Evolutionary conservation across 1,140 invertebrate species (phyloP), one percentile per base, ranked within the genome.

Genomic region (Eueides isabella): DNA sequence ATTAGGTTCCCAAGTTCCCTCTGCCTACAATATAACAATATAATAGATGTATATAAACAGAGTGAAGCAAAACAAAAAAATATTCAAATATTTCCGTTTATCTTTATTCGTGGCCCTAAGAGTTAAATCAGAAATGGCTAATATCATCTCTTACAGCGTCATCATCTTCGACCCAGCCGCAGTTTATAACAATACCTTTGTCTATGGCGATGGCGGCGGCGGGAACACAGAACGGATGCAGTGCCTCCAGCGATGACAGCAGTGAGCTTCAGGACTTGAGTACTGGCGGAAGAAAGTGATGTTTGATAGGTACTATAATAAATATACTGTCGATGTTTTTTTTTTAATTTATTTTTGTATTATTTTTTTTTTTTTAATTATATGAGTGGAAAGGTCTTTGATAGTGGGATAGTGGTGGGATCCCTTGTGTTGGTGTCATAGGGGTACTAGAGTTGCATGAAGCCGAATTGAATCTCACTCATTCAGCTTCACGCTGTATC

Each of bases 131-230:
- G 14, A 16, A 14, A 1, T 38, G 5, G 5, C 3, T 14, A 44
- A 44, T 19, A 55, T 11, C 7, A 11, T 55, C 0, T 55, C 19
- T 55, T 23, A 2, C 55, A 80, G 64, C 81, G 79, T 85, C 90
- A 28, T 89, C 90, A 75, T 89, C 90, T 75, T 89, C 92, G 61
- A 83, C 68, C 16, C 93, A 94, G 71, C 94, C 94, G 1, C 95
- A 95, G 79, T 95, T 94, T 83, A 95, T 95, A 72, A 95, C 94
- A 23, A 95, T 95, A 84, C 94, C 94, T 44, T 87, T 95, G 67
- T 95, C 94, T 9, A 94, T 95, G 92, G 90, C 89, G 19, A 93
- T 94, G 88, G 88, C 93, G 0, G 91, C 94, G 4, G 94, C 93
- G 4, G 94, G 76, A 33, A 74, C 78, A 1, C 86, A 76, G 44